Evolutionary conservation across 2,888 invertebrate species (phyloP), one percentile per base, ranked within the genome.

Genomic region (Chorisops tibialis): DNA sequence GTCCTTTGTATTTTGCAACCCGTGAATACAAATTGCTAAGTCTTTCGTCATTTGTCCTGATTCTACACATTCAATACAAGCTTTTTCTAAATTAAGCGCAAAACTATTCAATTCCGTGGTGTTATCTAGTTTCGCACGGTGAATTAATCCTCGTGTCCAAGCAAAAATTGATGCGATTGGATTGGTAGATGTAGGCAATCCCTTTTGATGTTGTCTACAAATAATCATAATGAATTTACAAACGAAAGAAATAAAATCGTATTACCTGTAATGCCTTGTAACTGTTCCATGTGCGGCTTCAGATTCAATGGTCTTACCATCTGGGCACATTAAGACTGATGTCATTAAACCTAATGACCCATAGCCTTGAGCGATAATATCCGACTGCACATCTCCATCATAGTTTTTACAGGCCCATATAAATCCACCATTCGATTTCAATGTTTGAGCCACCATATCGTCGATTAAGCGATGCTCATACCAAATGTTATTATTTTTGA

Each of bases 351-450:
- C 93, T 62, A 94, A 80, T 0, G 92, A 92, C 1, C 94, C 93
- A 70, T 84, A 86, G 16, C 85, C 85, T 81, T 86, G 91, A 43
- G 94, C 94, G 4, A 94, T 88, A 66, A 93, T 83, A 73, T 94
- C 93, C 0, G 91, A 91, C 79, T 93, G 93, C 4, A 94, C 93
- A 73, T 94, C 94, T 35, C 94, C 94, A 72, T 93, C 92, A 74
- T 94, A 94, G 79, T 94, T 94, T 80, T 94, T 94, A 80, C 93
- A 93, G 18, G 92, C 88, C 94, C 94, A 94, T 50, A 94, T 88
- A 75, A 93, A 93, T 9, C 89, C 91, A 60, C 94, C 94, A 19
- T 82, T 81, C 24, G 92, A 88, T 79, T 94, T 93, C 51, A 93
- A 79, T 2, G 82, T 87, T 76, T 93, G 91, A 37, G 93, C 93